Evolutionary conservation across 2,888 invertebrate species (phyloP), one percentile per base, ranked within the genome.

Genomic region (Stratiomys singularior): DNA sequence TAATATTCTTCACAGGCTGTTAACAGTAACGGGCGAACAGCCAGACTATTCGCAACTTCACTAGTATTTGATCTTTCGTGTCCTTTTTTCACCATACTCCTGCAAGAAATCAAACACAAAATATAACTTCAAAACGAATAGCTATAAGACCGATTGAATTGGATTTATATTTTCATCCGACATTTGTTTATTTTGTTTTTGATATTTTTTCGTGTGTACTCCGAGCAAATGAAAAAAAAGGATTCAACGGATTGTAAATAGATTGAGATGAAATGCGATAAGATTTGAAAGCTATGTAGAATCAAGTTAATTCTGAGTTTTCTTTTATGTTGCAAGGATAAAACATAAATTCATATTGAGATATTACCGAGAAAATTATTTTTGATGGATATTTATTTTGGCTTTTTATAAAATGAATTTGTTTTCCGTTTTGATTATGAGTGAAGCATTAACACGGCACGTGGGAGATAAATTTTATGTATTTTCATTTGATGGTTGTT

Each of bases 181-280:
- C 25, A 18, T 60, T 21, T 15, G 52, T 52, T 52, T 15, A 18
- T 52, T 15, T 1, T 60, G 25, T 23, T 25, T 60, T 60, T 60
- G 2, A 52, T 52, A 23, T 60, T 23, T 25, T 60, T 25, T 25
- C 4, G 60, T 60, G 60, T n/a, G 23, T 7, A n/a, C 7, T 60
- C 15, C 23, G 25, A 4, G n/a, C n/a, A n/a, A 13, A 23, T 5
- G 60, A 60, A 15, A 23, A 60, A 66, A 66, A 30, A 47, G n/a
- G 69, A 46, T 69, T 69, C 25, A 69, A 13, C 5, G 25, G 11
- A 69, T 47, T 44, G n/a, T 23, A 23, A 69, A 69, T 69, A 25
- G 69, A 66, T 66, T 9, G 28, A 66, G 66, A 66, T 66, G 27
- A 52, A 18, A 21, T 60, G 3, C 60, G 60, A 60, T 52, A 37